Percentiles rank a stretch among this genome's conserved stretches.
Evolutionary conservation across 1,140 invertebrate species (phyloP).

Genomic region (Leptinotarsa defecta): DNA sequence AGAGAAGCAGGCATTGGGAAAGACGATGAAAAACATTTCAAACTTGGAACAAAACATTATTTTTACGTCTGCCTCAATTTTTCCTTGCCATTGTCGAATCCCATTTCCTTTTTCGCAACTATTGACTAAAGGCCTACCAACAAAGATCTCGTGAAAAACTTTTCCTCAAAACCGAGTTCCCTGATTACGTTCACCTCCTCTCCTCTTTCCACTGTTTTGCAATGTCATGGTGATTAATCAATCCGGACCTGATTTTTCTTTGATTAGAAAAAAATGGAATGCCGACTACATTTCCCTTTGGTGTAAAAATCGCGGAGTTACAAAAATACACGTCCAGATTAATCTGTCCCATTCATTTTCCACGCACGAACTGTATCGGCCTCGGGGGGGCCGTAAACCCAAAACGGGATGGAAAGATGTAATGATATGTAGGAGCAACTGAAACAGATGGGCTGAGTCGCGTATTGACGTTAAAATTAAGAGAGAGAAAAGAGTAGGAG

Average conservation of each 20-base stretch:
- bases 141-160: no score
- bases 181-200: no score
- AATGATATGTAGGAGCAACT: slow-evolving; percentile 2
- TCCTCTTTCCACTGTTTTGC: no score
- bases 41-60: no score
- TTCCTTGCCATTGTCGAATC: no score
- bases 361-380: slow-evolving; percentile 5
- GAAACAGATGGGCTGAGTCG: not conserved
- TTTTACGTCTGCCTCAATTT: no score
- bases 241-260: not conserved
- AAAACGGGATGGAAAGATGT: not conserved
- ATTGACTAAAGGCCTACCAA: no score
- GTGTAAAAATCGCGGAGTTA: not conserved
- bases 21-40: no score
- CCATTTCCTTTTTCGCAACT: no score
- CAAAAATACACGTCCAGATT: slow-evolving; percentile 12
- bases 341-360: slow-evolving; percentile 18
- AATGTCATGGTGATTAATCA: not conserved
- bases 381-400: not conserved
- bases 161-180: no score
- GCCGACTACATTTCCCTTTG: slow-evolving; percentile 1
- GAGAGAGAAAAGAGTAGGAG: not conserved
- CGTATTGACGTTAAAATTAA: not conserved
- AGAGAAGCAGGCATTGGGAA: no score
- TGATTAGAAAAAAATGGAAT: slow-evolving; percentile 19